These are phyloP conservation scores for Otolemur crassicaudatus DNA, from an alignment of 2,797 vertebrate genomes.

Conservation along the genomic window DNA sequence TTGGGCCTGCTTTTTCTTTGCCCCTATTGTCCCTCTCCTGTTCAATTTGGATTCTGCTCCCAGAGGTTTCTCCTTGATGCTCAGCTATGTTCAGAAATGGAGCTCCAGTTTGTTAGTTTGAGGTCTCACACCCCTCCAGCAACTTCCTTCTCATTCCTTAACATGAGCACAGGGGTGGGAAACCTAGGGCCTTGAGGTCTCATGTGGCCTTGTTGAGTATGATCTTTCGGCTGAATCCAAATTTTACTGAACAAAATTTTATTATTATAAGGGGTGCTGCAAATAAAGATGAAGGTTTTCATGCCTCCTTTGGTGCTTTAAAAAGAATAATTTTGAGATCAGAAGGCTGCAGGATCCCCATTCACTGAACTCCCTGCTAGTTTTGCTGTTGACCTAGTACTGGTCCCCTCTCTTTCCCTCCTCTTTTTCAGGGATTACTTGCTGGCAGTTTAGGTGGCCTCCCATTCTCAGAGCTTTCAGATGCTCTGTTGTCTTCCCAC, in stretches of 20 bases:
- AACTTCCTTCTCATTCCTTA: neutral
- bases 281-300: no score
- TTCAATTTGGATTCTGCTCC: neutral
- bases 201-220: no score
- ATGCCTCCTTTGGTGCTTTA: no score
- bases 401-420: neutral
- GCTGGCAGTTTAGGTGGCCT: neutral
- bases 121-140: neutral
- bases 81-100: neutral
- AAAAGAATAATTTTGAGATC: no score
- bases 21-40: neutral
- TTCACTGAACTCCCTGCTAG: neutral
- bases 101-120: neutral
- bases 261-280: no score
- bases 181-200: no score
- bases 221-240: no score
- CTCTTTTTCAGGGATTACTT: neutral
- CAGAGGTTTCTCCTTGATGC: neutral
- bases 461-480: neutral
- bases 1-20: neutral
- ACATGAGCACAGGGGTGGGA: neutral
- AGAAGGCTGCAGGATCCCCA: no score
- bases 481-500: neutral
- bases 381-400: neutral
- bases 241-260: no score